Percentiles rank a stretch among this genome's conserved stretches.
Evolutionary conservation across 2,888 invertebrate species (phyloP).

Genomic region (Drosophila antonietae): DNA sequence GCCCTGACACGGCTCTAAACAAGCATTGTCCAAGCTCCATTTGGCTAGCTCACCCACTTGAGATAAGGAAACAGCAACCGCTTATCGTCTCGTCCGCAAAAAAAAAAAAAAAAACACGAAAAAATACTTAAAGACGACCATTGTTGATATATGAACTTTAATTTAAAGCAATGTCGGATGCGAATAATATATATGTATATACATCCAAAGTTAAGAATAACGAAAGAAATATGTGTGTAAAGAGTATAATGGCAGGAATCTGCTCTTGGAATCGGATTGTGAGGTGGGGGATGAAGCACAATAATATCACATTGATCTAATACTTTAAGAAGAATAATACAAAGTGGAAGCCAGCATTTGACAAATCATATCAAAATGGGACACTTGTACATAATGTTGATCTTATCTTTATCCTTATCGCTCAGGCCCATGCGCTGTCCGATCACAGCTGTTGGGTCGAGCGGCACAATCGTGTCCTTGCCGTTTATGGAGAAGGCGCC

Average conservation of each 20-base stretch:
- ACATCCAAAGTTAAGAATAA: slow-evolving; percentile 13
- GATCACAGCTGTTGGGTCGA: slow-evolving; percentile 68
- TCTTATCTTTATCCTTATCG: slow-evolving; percentile 77
- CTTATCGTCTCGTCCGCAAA: slow-evolving; percentile 47
- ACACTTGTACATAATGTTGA: slow-evolving; percentile 83
- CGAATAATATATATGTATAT: slow-evolving; percentile 29
- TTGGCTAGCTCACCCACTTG: slow-evolving; percentile 28
- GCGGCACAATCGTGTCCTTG: slow-evolving; percentile 88
- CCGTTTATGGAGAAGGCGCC: slow-evolving; percentile 90
- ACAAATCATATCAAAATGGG: slow-evolving; percentile 61
- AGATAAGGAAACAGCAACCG: slow-evolving; percentile 47
- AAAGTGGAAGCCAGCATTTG: slow-evolving; percentile 5
- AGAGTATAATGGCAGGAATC: neutral
- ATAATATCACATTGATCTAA: slow-evolving; percentile 63
- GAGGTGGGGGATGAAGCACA: neutral
- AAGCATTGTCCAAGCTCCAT: slow-evolving; percentile 22
- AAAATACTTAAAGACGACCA: slow-evolving; percentile 5
- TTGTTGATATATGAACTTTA: slow-evolving; percentile 37
- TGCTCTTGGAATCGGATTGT: neutral
- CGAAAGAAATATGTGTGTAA: neutral
- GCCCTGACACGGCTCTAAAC: slow-evolving; percentile 42
- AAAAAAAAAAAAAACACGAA: slow-evolving; percentile 12
- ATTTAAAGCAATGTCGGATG: slow-evolving; percentile 45
- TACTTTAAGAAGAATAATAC: slow-evolving; percentile 30
- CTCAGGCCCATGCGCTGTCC: slow-evolving; percentile 81